A percentile compares a stretch with the other conserved stretches of the same genome.
Evolutionary conservation across 2,113 vertebrate species (phyloP).

Genomic region (Chlorodrepanis virens): DNA sequence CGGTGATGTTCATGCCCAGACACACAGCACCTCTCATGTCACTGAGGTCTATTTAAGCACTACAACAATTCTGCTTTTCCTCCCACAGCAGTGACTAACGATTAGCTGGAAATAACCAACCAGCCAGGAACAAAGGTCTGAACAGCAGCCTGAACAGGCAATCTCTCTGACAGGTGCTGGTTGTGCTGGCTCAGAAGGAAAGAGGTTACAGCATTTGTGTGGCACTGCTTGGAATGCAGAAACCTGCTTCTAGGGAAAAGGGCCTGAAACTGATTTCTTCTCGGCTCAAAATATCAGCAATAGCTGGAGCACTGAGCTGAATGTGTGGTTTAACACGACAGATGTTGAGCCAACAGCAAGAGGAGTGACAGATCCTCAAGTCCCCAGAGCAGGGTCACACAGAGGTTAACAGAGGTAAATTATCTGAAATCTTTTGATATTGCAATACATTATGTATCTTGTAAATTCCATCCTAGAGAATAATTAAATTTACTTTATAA

Average conservation of each 20-base stretch:
- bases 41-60: fast-evolving
- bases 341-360: background rate
- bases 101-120: background rate
- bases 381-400: background rate
- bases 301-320: background rate
- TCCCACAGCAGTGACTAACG: background rate
- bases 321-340: fast-evolving
- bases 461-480: background rate
- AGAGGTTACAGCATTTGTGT: background rate
- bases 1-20: background rate
- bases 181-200: background rate
- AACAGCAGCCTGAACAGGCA: background rate
- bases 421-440: background rate
- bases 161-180: background rate
- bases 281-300: background rate
- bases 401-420: background rate
- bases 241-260: background rate
- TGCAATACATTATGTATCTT: background rate
- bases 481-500: background rate
- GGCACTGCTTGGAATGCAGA: background rate
- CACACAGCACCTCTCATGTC: background rate
- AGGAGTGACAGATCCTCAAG: background rate
- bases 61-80: background rate
- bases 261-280: background rate
- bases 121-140: background rate